Conservation (phyloP, 2,888 invertebrate species). For the Torymus tubicola region DNA sequence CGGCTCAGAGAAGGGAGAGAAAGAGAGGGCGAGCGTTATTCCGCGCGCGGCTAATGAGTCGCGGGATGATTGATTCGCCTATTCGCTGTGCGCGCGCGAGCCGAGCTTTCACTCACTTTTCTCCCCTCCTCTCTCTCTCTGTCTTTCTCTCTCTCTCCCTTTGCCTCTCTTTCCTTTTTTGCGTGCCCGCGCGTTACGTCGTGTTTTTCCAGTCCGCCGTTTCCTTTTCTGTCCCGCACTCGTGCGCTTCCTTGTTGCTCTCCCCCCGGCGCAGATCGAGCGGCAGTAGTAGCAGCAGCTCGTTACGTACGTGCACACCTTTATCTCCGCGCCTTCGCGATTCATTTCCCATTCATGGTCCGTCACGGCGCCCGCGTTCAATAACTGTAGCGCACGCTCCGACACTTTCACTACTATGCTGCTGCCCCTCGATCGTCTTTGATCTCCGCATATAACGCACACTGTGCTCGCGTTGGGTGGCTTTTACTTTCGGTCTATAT, state of each 20-base stretch:
- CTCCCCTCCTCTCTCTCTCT: constrained; percentile 55
- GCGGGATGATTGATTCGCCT: constrained; percentile 74
- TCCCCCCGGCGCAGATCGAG: neutral
- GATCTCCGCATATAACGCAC: neutral
- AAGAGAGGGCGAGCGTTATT: constrained; percentile 33
- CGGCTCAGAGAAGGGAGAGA: constrained; percentile 45
- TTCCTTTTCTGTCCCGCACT: constrained; percentile 37
- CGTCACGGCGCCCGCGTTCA: constrained; percentile 58
- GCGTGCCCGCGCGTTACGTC: constrained; percentile 18
- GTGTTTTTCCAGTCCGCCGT: constrained; percentile 24
- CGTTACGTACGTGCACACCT: constrained; percentile 59
- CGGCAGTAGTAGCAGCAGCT: no score
- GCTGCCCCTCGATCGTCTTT: constrained; percentile 15
- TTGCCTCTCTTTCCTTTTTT: constrained; percentile 29
- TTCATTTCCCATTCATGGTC: constrained; percentile 66
- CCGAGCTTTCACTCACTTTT: constrained; percentile 66
- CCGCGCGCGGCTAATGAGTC: constrained; percentile 73
- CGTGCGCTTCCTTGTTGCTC: constrained; percentile 51
- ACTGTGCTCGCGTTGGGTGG: no score
- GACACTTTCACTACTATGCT: constrained; percentile 57
- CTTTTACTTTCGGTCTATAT: no score
- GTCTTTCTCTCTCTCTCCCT: no score
- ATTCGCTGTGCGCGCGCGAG: constrained; percentile 57
- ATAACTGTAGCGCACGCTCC: constrained; percentile 50
- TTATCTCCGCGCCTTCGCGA: constrained; percentile 62